These are phyloP conservation scores for Epsilonema sp. DNA, from an alignment of 2,888 invertebrate genomes.

Conservation along the genomic window DNA sequence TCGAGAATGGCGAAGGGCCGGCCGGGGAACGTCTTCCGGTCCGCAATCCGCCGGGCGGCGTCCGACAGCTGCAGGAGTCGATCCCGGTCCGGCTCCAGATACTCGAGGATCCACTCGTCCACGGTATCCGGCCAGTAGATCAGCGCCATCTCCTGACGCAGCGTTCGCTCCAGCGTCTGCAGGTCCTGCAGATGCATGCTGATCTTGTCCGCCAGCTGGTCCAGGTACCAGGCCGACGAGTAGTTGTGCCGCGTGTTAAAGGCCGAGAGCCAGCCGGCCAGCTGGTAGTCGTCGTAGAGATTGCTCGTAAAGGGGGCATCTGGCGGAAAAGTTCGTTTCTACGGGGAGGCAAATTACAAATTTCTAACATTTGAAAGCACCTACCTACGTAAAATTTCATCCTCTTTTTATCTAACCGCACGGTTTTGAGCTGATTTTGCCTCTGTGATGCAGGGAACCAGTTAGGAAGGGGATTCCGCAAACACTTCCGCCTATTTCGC, in stretches of 20 bases:
- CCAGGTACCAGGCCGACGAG: conserved; percentile 16
- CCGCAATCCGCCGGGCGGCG: not conserved
- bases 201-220: conserved; percentile 7
- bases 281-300: conserved; percentile 10
- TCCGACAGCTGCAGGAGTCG: not conserved
- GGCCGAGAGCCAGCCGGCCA: conserved; percentile 18
- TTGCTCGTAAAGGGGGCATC: no score
- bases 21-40: conserved; percentile 1
- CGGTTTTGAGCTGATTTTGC: no score
- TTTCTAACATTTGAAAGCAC: no score
- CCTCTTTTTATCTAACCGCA: no score
- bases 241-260: conserved; percentile 16
- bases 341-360: no score
- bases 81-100: conserved; percentile 7
- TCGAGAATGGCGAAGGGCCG: conserved; percentile 4
- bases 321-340: no score
- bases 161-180: not conserved
- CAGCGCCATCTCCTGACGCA: conserved; percentile 12
- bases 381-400: no score
- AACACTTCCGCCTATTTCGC: no score
- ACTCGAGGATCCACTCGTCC: conserved; percentile 18
- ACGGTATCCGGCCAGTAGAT: conserved; percentile 18
- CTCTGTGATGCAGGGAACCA: no score
- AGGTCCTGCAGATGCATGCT: not conserved
- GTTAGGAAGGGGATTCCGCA: no score